These are phyloP conservation scores for Cyclargus thomasi DNA, from an alignment of 1,140 invertebrate species.

Conservation along the genomic window DNA sequence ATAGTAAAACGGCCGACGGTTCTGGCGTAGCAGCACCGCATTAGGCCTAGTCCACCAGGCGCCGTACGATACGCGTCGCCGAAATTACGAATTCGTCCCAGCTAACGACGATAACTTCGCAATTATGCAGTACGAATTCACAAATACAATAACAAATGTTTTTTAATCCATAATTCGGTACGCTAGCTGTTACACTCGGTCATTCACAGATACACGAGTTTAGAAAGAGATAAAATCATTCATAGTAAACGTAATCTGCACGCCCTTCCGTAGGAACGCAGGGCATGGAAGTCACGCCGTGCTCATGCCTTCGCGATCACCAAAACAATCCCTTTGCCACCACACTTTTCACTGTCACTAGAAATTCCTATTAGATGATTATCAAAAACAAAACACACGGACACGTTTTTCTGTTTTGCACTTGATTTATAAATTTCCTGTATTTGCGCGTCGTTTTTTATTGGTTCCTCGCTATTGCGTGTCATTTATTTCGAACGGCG, in stretches of 20 bases:
- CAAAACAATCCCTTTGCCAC: slow-evolving; percentile 64
- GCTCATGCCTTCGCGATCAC: slow-evolving; percentile 58
- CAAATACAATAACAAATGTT: slow-evolving; percentile 71
- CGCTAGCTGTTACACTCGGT: slow-evolving; percentile 70
- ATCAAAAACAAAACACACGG: slow-evolving; percentile 46
- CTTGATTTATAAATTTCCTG: slow-evolving; percentile 66
- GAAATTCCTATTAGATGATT: slow-evolving; percentile 36
- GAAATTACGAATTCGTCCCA: slow-evolving; percentile 44
- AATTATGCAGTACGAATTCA: slow-evolving; percentile 56
- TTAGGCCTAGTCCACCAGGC: slow-evolving; percentile 45
- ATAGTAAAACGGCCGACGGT: slow-evolving; percentile 57
- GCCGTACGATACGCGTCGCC: slow-evolving; percentile 60
- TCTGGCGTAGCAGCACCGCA: slow-evolving; percentile 53
- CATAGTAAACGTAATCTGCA: slow-evolving; percentile 74
- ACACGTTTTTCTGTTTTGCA: slow-evolving; percentile 57
- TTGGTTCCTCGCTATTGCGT: slow-evolving; percentile 71
- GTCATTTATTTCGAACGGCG: slow-evolving; percentile 69
- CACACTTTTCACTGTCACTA: slow-evolving; percentile 40
- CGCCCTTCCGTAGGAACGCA: slow-evolving; percentile 71
- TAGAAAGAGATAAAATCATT: slow-evolving; percentile 75
- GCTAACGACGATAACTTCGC: slow-evolving; percentile 57
- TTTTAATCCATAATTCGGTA: slow-evolving; percentile 72
- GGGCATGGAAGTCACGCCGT: slow-evolving; percentile 74
- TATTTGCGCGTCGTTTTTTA: slow-evolving; percentile 73
- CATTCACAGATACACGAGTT: slow-evolving; percentile 72